Conservation (phyloP, 2,888 invertebrate species). For the Smittia sp. region DNA sequence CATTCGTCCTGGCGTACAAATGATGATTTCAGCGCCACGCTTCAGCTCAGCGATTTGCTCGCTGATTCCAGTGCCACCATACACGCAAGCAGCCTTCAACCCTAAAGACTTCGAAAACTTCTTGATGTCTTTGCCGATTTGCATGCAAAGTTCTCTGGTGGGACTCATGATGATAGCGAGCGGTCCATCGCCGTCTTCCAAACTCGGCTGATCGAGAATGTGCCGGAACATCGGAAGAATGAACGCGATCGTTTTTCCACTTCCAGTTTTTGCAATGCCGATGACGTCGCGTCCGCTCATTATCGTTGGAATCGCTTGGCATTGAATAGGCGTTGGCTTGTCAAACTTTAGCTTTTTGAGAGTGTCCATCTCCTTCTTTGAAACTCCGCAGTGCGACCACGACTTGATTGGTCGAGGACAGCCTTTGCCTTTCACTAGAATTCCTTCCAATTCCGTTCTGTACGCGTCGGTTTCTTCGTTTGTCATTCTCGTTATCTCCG, state of each 20-base stretch:
- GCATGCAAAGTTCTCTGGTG: constrained; percentile 97
- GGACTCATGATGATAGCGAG: constrained; percentile 97
- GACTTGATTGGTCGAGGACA: constrained; percentile 93
- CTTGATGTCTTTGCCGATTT: constrained; percentile 94
- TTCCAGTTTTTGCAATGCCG: constrained; percentile 98
- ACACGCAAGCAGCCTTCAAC: constrained; percentile 90
- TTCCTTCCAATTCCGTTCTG: constrained; percentile 87
- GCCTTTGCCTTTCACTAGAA: constrained; percentile 92
- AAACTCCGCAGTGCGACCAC: constrained; percentile 98
- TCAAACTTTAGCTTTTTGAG: constrained; percentile 88
- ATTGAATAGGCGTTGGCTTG: constrained; percentile 98
- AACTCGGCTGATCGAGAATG: constrained; percentile 85
- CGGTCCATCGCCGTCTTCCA: constrained; percentile 97
- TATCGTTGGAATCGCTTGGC: constrained; percentile 94
- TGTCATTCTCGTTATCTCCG: constrained; percentile 91
- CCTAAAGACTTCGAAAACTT: constrained; percentile 88
- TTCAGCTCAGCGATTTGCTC: constrained; percentile 92
- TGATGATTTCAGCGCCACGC: constrained; percentile 95
- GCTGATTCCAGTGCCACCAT: constrained; percentile 95
- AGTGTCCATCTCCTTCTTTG: constrained; percentile 90
- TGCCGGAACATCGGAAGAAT: constrained; percentile 96
- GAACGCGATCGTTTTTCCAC: constrained; percentile 97
- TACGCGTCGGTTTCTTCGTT: constrained; percentile 80
- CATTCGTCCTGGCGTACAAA: constrained; percentile 99
- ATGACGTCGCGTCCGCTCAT: constrained; percentile 97